Evolutionary conservation across 92 coral and sea anemone species (phyloP).

Genomic region (Palythoa heliodiscus): DNA sequence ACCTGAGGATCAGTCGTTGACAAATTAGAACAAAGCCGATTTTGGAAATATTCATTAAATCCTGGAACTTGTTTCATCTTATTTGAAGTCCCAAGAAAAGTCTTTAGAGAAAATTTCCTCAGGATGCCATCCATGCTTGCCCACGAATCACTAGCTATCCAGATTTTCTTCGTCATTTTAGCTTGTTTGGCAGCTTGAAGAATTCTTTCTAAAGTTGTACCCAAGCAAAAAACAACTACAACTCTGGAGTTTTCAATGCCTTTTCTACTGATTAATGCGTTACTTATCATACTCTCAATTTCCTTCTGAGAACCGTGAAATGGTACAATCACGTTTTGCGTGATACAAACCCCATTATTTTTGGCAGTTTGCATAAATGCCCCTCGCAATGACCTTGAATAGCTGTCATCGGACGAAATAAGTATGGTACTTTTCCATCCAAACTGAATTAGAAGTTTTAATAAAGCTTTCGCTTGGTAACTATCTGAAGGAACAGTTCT

Average conservation of each 20-base stretch:
- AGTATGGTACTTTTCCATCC: constrained; percentile 68
- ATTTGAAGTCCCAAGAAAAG: constrained; percentile 3
- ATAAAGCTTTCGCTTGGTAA: constrained; percentile 69
- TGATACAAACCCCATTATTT: constrained; percentile 56
- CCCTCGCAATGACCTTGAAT: constrained; percentile 65
- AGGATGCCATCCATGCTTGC: constrained; percentile 47
- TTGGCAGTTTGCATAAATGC: constrained; percentile 47
- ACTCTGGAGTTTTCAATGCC: neutral
- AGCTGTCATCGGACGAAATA: constrained; percentile 68
- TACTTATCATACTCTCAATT: constrained; percentile 28
- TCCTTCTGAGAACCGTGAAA: constrained; percentile 28
- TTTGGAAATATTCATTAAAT: neutral
- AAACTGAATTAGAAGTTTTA: constrained; percentile 57
- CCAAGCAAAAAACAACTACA: constrained; percentile 4
- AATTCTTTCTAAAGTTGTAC: neutral
- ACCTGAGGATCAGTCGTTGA: neutral
- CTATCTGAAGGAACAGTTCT: constrained; percentile 71
- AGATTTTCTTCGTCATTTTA: constrained; percentile 58
- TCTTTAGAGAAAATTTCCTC: neutral
- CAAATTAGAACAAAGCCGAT: constrained; percentile 5
- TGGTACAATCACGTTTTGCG: constrained; percentile 52
- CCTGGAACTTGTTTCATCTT: neutral
- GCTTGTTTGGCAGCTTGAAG: constrained; percentile 50
- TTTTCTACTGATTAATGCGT: constrained; percentile 40
- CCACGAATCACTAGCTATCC: constrained; percentile 84